phyloP scores from a whole-genome alignment of 2,113 vertebrate genomes.

The Prionailurus viverrinus region DNA sequence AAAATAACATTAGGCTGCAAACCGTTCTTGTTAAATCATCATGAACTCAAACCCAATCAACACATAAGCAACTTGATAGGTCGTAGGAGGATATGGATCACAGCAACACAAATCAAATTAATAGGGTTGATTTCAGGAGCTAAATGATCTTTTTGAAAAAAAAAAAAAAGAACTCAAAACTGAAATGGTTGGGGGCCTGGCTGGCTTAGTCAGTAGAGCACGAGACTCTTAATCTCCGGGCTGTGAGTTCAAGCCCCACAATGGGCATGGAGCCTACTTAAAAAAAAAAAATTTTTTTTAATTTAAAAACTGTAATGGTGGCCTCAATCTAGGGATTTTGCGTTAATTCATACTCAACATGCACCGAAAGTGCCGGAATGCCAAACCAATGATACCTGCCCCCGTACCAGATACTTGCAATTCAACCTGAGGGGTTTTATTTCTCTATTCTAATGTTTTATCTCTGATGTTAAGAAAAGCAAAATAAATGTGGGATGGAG shows the following conservation, averaged over 20 bases:
- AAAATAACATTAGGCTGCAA: slow-evolving; percentile 5
- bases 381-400: not conserved
- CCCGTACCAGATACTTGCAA: not conserved
- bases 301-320: not conserved
- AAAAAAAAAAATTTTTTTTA: not conserved
- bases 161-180: slow-evolving; percentile 6
- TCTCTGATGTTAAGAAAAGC: not conserved
- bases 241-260: not conserved
- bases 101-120: not conserved
- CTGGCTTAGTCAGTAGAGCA: not conserved
- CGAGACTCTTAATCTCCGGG: not conserved
- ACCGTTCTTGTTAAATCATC: slow-evolving; percentile 19
- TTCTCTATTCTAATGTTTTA: slow-evolving; percentile 43
- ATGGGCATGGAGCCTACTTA: not conserved
- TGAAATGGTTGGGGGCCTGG: not conserved
- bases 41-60: not conserved
- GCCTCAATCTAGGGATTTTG: not conserved
- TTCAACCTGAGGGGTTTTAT: not conserved
- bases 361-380: not conserved
- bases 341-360: not conserved
- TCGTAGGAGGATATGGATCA: not conserved
- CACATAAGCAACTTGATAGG: not conserved
- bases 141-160: not conserved
- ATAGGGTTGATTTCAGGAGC: slow-evolving; percentile 22
- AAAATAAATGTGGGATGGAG: not conserved